Evolutionary conservation across 2,797 vertebrate genomes (phyloP), one percentile per base, ranked within the genome.

Genomic region (Jordanella pulchra): DNA sequence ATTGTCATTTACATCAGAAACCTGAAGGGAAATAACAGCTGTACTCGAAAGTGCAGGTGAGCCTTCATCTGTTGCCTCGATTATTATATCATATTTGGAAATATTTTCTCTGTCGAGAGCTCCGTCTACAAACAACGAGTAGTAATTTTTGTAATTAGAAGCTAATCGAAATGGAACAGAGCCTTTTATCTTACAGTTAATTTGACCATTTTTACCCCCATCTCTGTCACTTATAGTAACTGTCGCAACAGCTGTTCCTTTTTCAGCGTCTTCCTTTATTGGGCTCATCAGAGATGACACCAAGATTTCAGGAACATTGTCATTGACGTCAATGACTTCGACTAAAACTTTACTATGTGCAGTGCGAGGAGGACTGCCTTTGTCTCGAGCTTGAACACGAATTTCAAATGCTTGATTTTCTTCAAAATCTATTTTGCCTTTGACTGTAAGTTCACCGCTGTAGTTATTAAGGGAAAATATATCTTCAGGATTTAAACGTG

Each of bases 1-100:
- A 7, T 92, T 93, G 27, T 93, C 93, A 75, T 94, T 93, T 5
- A 93, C 81, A 63, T 94, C 93, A 21, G 89, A 87, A 69, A 93
- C 25, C 0, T 91, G 60, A 55, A 94, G 60, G 28, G 23, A 76
- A 17, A 94, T 73, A 21, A 90, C 18, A 18, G 51, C 84, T 21
- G 66, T 84, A 65, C 79, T 91, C 0, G 87, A 88, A 4, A 93
- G 75, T 65, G 86, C 7, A 5, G 92, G 92, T 4, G 39, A 82
- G 28, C 93, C 93, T 51, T 88, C 90, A 76, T 94, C 93, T 23
- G 73, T 71, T 0, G 92, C 91, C 78, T 56, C 71, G 12, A 94
- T 73, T 1, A 84, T 32, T 14, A 94, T 9, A 50, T 93, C 87
- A 63, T 91, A 94, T 2, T 67, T 66, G 0, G 88, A 85, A 68